A percentile compares a stretch with the other conserved stretches of the same genome.
phyloP scores from a whole-genome alignment of 1,140 invertebrate genomes.

The Achroia grisella region DNA sequence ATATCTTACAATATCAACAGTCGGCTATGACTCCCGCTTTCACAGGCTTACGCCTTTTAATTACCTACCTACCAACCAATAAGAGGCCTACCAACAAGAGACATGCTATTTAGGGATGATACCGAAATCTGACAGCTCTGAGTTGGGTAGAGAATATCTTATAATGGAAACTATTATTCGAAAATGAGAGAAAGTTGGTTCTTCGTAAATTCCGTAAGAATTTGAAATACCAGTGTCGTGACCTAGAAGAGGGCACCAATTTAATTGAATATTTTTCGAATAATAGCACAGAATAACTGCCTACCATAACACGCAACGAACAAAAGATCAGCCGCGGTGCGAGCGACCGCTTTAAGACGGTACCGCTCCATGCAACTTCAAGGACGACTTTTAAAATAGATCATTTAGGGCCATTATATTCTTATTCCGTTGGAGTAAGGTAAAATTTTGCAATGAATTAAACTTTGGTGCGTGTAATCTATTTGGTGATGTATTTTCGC shows the following conservation, averaged over 20 bases:
- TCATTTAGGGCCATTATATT: background rate
- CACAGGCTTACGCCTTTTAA: too few relatives aligned
- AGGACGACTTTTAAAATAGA: background rate
- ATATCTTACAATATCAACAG: too few relatives aligned
- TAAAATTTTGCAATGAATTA: conserved; percentile 1
- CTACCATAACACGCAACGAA: conserved; percentile 8
- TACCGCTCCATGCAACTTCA: background rate
- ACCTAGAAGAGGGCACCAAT: conserved; percentile 8
- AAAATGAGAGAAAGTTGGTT: conserved; percentile 5
- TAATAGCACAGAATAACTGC: conserved; percentile 14
- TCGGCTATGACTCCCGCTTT: too few relatives aligned
- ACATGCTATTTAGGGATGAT: background rate
- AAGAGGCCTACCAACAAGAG: too few relatives aligned
- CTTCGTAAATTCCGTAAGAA: conserved; percentile 3
- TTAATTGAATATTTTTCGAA: conserved; percentile 24
- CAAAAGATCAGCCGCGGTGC: conserved; percentile 8
- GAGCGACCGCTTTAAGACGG: conserved; percentile 6
- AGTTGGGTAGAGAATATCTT: conserved; percentile 4
- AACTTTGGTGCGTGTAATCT: background rate
- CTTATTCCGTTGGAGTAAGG: background rate
- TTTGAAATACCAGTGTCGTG: conserved; percentile 11
- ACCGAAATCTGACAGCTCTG: conserved; percentile 4
- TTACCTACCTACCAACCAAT: too few relatives aligned
- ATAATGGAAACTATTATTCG: conserved; percentile 2
- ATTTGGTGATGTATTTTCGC: conserved; percentile 7